Percentiles rank a stretch among this genome's conserved stretches.
phyloP scores from a whole-genome alignment of 2,113 vertebrate species.

The Monopterus albus region DNA sequence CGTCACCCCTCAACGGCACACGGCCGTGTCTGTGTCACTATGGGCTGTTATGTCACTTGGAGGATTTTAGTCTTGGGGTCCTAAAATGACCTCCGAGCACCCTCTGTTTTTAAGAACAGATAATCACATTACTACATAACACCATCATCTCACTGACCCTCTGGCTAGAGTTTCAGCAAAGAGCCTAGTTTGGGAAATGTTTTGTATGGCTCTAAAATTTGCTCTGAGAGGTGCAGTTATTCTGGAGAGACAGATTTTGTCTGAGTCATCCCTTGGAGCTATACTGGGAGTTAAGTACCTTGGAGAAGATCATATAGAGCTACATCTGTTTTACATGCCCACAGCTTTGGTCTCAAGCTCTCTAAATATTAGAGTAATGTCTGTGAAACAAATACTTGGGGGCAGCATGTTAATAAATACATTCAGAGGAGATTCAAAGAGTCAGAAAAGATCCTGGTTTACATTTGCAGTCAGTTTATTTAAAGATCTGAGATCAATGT shows the following conservation, averaged over 20 bases:
- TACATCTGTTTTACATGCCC: background rate
- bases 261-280: background rate
- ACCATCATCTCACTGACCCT: slow-evolving; percentile 3
- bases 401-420: no score
- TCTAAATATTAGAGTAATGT: no score
- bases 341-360: no score
- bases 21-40: no score
- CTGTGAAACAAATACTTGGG: no score
- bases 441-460: no score
- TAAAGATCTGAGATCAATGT: no score
- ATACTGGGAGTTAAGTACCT: no score
- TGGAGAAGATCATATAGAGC: background rate
- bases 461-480: no score
- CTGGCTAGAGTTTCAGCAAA: slow-evolving; percentile 21
- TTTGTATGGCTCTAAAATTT: background rate
- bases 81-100: background rate
- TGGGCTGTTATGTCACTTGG: slow-evolving; percentile 29
- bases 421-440: no score
- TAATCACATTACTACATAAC: slow-evolving; percentile 16
- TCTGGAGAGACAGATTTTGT: background rate
- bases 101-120: slow-evolving; percentile 12
- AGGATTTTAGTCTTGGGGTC: slow-evolving; percentile 12
- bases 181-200: slow-evolving; percentile 8
- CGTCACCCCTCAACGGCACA: background rate
- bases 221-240: background rate